Evolutionary conservation across 2,888 invertebrate species (phyloP).

Genomic region (Phrixothrix hirtus): DNA sequence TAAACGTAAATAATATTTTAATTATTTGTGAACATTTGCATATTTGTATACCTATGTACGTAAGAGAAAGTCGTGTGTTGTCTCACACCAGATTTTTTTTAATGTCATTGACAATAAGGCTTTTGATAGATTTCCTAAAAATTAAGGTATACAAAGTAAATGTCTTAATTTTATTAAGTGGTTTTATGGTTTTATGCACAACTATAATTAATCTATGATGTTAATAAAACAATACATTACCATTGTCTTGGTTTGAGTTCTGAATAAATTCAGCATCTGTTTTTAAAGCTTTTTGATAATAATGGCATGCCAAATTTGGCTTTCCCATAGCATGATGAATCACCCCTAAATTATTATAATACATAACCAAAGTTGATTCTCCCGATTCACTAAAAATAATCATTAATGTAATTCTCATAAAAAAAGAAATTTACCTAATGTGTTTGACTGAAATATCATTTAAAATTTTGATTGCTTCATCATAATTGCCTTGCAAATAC

Average conservation of each 20-base stretch:
- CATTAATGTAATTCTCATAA: constrained; percentile 7
- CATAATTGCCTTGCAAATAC: constrained; percentile 66
- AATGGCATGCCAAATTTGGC: constrained; percentile 77
- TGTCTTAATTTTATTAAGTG: too few species aligned
- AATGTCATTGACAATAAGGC: too few species aligned
- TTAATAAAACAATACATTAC: constrained; percentile 34
- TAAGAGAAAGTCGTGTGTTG: too few species aligned
- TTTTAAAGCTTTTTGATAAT: constrained; percentile 77
- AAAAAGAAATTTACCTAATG: constrained; percentile 12
- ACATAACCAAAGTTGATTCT: constrained; percentile 65
- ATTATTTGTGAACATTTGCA: too few species aligned
- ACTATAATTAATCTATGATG: too few species aligned
- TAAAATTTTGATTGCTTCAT: constrained; percentile 65
- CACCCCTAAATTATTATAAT: constrained; percentile 82
- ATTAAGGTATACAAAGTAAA: too few species aligned
- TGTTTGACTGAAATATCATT: constrained; percentile 56
- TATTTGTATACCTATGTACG: too few species aligned
- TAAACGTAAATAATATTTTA: too few species aligned
- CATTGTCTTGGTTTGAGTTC: constrained; percentile 51
- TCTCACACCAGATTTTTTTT: too few species aligned
- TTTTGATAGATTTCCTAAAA: too few species aligned
- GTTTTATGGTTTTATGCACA: too few species aligned
- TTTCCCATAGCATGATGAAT: constrained; percentile 81
- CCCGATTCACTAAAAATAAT: constrained; percentile 58
- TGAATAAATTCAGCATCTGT: constrained; percentile 64